Evolutionary conservation across 2,113 vertebrate species (phyloP).

Genomic region (Coryphaenoides rupestris): DNA sequence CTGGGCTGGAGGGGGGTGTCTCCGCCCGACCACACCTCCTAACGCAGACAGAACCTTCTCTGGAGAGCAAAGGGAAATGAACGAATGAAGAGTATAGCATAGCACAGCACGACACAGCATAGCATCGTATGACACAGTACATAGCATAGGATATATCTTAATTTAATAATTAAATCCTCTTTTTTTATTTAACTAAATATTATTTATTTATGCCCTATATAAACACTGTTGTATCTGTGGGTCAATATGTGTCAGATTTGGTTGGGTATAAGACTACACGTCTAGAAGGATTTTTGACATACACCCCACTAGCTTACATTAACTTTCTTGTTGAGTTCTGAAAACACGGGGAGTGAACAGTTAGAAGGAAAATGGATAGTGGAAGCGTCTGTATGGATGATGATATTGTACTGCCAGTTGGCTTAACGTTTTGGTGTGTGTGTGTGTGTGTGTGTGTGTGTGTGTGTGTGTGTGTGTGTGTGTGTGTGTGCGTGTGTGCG

Average conservation of each 20-base stretch:
- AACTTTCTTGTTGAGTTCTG: too few relatives aligned
- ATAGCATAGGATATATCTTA: not conserved
- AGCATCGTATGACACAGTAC: not conserved
- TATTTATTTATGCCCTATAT: too few relatives aligned
- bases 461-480: not conserved
- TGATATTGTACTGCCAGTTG: conserved; percentile 25
- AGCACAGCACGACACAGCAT: not conserved
- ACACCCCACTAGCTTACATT: too few relatives aligned
- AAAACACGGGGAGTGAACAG: too few relatives aligned
- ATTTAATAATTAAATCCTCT: too few relatives aligned
- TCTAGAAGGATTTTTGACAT: too few relatives aligned
- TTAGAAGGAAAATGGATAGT: too few relatives aligned
- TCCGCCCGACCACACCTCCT: conserved; percentile 46
- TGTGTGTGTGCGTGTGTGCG: not conserved
- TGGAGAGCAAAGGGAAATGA: conserved; percentile 12
- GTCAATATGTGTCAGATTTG: too few relatives aligned
- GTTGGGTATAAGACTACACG: too few relatives aligned
- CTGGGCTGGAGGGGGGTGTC: conserved; percentile 50
- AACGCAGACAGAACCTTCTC: conserved; percentile 44
- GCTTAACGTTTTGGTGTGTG: not conserved
- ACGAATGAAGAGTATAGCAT: not conserved
- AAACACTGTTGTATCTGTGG: too few relatives aligned
- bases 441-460: conserved; percentile 1
- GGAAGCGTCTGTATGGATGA: too few relatives aligned
- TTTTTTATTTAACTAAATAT: too few relatives aligned